Evolutionary conservation across 2,797 vertebrate genomes (phyloP).

Genomic region (Macroramphosus scolopax): DNA sequence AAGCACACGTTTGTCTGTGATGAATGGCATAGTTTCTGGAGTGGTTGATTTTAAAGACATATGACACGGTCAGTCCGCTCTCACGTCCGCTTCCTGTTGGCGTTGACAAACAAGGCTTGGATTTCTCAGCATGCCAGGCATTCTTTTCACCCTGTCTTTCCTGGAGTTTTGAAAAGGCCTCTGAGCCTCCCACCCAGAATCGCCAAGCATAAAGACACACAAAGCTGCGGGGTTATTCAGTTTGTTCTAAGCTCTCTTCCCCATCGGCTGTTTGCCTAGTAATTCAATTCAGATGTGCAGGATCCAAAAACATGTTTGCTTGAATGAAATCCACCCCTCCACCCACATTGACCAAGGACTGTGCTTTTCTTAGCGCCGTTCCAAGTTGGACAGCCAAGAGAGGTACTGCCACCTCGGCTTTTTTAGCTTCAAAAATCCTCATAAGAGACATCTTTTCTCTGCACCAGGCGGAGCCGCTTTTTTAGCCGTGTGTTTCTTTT

Average conservation of each 20-base stretch:
- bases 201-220: slow-evolving; percentile 70
- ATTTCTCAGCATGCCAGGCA: slow-evolving; percentile 81
- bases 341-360: slow-evolving; percentile 76
- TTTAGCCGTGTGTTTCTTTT: slow-evolving; percentile 31
- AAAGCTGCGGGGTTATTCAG: slow-evolving; percentile 78
- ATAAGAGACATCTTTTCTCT: slow-evolving; percentile 66
- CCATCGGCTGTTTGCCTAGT: slow-evolving; percentile 83
- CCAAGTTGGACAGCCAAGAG: slow-evolving; percentile 75
- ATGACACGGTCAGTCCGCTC: slow-evolving; percentile 74
- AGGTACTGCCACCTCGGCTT: slow-evolving; percentile 75
- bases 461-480: slow-evolving; percentile 55
- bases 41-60: slow-evolving; percentile 70
- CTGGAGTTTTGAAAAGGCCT: slow-evolving; percentile 76
- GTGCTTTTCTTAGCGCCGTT: slow-evolving; percentile 78
- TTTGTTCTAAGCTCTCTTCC: slow-evolving; percentile 80
- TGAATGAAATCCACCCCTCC: slow-evolving; percentile 81
- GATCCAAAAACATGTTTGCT: slow-evolving; percentile 83
- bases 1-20: slow-evolving; percentile 51
- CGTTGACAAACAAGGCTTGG: slow-evolving; percentile 80
- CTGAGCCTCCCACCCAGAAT: slow-evolving; percentile 79
- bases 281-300: slow-evolving; percentile 84
- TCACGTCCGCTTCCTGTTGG: slow-evolving; percentile 81
- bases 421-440: slow-evolving; percentile 64
- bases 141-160: slow-evolving; percentile 78
- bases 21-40: slow-evolving; percentile 64